Base-by-base conservation (phyloP, 2,888 invertebrate genomes). In the Sycophila texana region DNA sequence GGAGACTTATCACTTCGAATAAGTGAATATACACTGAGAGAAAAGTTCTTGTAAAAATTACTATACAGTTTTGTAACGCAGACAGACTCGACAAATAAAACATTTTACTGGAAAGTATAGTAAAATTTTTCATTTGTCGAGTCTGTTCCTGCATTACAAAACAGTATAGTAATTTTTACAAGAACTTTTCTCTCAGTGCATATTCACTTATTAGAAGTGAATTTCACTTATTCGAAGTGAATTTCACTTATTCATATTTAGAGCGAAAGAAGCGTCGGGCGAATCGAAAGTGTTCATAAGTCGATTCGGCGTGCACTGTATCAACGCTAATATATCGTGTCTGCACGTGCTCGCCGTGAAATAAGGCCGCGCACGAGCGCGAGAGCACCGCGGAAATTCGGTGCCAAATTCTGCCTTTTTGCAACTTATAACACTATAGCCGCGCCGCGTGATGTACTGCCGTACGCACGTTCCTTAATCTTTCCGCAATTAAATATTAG, bases 281-380 rank as follows among this genome's bases (percentile, higher is more conserved):
- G 2, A 61, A 26, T 60, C n/a, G 47, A 60, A 20, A 30, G 65
- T 67, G 60, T 67, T 75, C 61, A 53, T 60, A 72, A 72, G 71
- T 75, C 71, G 71, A 79, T 65, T 58, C 18, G 58, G 39, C n/a
- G 13, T 20, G 65, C 75, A 26, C 53, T 61, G 76, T 26, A 74
- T 77, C 30, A 58, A 39, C 74, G 81, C 20, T 80, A 80, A 83
- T 83, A 83, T 80, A 82, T 83, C 79, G 81, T 53, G 81, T 79
- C 81, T 83, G 79, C 81, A 78, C 71, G 75, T 65, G 78, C 63
- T 73, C 12, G 60, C 20, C 60, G 30, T 73, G 20, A 77, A 83
- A 82, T 82, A 83, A 83, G 81, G 80, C 78, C 82, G 80, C 66
- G 49, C 73, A 73, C 51, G 51, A 26, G 12, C 22, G 16, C 22